A percentile compares a stretch with the other conserved stretches of the same genome.
phyloP scores from a whole-genome alignment of 2,888 invertebrate genomes.

The Alloscopus bannaensis region DNA sequence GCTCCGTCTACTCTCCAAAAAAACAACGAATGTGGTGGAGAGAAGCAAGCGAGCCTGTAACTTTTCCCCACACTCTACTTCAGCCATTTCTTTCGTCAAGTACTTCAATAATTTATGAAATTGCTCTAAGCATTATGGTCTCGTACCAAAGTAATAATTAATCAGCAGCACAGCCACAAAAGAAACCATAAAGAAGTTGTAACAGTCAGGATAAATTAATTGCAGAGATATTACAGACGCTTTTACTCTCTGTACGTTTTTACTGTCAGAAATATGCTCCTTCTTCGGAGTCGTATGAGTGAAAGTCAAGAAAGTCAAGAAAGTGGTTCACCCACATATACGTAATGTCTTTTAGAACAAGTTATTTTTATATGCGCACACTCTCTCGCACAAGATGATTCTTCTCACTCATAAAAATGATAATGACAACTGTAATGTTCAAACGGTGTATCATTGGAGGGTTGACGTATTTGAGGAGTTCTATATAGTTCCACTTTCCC shows the following conservation, averaged over 20 bases:
- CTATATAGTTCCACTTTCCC: no score
- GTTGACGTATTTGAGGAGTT: no score
- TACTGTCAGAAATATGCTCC: no score
- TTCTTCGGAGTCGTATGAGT: background rate
- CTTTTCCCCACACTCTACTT: constrained; percentile 24
- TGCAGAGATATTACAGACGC: constrained; percentile 32
- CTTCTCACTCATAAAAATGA: no score
- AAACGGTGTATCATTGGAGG: no score
- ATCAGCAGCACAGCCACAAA: constrained; percentile 51
- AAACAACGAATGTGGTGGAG: background rate
- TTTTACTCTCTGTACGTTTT: constrained; percentile 1
- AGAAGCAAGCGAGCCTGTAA: background rate
- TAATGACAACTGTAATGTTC: no score
- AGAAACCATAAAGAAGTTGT: constrained; percentile 55
- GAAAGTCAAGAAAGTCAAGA: no score
- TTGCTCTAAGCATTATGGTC: constrained; percentile 51
- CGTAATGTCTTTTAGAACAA: no score
- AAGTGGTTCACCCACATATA: no score
- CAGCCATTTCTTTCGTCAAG: constrained; percentile 53
- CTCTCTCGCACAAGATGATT: no score
- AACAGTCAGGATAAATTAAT: constrained; percentile 51
- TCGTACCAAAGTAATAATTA: constrained; percentile 53
- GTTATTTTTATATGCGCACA: no score
- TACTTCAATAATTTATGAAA: constrained; percentile 60
- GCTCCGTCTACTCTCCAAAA: background rate